phyloP scores from a whole-genome alignment of 2,888 invertebrate genomes.

The Caradrina kadenii region DNA sequence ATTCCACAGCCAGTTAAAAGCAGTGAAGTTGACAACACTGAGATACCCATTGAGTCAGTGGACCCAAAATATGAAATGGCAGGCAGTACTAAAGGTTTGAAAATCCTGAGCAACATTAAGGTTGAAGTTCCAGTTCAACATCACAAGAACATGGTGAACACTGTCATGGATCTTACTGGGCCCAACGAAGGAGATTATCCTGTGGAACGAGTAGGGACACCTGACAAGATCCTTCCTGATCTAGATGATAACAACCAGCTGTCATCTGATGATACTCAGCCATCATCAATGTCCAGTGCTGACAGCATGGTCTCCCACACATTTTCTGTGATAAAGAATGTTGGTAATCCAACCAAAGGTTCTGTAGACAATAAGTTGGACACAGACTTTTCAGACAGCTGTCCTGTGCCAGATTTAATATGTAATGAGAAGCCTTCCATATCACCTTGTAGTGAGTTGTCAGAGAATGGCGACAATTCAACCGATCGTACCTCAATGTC shows the following conservation, averaged over 20 bases:
- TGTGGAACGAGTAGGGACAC: slow-evolving; percentile 71
- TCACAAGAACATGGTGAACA: slow-evolving; percentile 85
- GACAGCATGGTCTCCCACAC: slow-evolving; percentile 78
- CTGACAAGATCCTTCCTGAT: slow-evolving; percentile 85
- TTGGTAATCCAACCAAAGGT: slow-evolving; percentile 79
- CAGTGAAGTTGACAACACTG: slow-evolving; percentile 59
- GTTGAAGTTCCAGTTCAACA: slow-evolving; percentile 89
- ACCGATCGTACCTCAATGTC: slow-evolving; percentile 76
- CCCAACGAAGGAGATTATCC: slow-evolving; percentile 79
- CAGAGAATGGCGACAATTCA: slow-evolving; percentile 86
- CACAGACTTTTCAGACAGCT: slow-evolving; percentile 84
- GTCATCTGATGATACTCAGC: slow-evolving; percentile 72
- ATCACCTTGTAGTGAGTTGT: slow-evolving; percentile 88
- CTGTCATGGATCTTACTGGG: slow-evolving; percentile 85
- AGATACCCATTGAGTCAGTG: slow-evolving; percentile 64
- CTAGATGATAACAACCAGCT: slow-evolving; percentile 82
- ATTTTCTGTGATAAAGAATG: slow-evolving; percentile 87
- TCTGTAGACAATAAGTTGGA: slow-evolving; percentile 81
- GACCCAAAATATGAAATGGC: slow-evolving; percentile 74
- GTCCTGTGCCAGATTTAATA: slow-evolving; percentile 87
- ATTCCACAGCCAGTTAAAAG: slow-evolving; percentile 41
- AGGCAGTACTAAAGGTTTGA: slow-evolving; percentile 82
- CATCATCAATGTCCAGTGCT: slow-evolving; percentile 74
- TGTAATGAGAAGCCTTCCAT: slow-evolving; percentile 89
- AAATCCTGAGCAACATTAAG: slow-evolving; percentile 89